phyloP scores from a whole-genome alignment of 2,113 vertebrate species.

The Orientallactaga bullata region DNA sequence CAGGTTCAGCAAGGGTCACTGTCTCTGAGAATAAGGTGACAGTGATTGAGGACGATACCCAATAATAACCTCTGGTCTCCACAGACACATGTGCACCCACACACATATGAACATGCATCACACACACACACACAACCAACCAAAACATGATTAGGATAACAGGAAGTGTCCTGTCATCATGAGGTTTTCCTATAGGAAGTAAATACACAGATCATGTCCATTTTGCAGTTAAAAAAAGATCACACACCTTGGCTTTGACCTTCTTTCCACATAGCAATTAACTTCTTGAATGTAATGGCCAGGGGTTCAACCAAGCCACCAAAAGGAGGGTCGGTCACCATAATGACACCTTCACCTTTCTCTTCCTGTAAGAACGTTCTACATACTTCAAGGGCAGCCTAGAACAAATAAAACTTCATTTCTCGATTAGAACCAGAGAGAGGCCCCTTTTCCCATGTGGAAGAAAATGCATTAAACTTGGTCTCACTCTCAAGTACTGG shows the following conservation, averaged over 20 bases:
- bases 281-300: slow-evolving; percentile 92
- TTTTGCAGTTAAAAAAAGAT: slow-evolving; percentile 47
- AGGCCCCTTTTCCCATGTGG: neutral
- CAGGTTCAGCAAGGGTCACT: too few species aligned
- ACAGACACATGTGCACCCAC: too few species aligned
- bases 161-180: neutral
- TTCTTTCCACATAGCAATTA: slow-evolving; percentile 90
- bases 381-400: slow-evolving; percentile 89
- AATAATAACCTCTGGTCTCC: too few species aligned
- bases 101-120: too few species aligned
- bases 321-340: slow-evolving; percentile 97
- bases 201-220: slow-evolving; percentile 11
- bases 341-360: slow-evolving; percentile 87
- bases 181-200: slow-evolving; percentile 5
- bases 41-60: too few species aligned
- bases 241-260: slow-evolving; percentile 86
- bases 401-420: slow-evolving; percentile 73
- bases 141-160: slow-evolving; percentile 19
- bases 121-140: too few species aligned
- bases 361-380: slow-evolving; percentile 90
- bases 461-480: neutral
- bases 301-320: slow-evolving; percentile 97
- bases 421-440: slow-evolving; percentile 14
- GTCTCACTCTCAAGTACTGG: neutral
- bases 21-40: too few species aligned